Base-by-base conservation (phyloP, 2,113 vertebrate species). In the Casuarius casuarius region DNA sequence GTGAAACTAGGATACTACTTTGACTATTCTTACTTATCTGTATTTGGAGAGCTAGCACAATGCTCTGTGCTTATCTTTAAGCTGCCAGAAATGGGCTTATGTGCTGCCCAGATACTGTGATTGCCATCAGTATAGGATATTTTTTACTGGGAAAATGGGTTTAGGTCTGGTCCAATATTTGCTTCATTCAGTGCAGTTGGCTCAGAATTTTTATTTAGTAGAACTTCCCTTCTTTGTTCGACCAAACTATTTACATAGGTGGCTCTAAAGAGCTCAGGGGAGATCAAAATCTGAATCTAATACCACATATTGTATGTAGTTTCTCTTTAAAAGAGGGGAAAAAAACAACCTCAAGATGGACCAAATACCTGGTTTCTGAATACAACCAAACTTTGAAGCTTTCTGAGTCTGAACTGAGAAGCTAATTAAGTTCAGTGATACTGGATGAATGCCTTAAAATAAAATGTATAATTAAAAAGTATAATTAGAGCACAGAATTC, bases 141-240 rank as follows among this genome's bases (percentile, higher is more conserved):
- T 46, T 87, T 89, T 87, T 52, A 49, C 52, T 79, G 62, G 66
- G 82, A 73, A 94, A 92, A 94, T 89, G 15, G 2, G 21, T 92
- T 95, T 85, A 89, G 35, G 71, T 58, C 93, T 89, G 84, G 76
- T 87, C 71, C 81, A 80, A 9, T 85, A 62, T 93, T 92, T 96
- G 92, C 92, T 95, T 75, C 56, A 28, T 63, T 87, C 48, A 31
- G 14, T 66, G 78, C 79, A 90, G 38, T 20, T 96, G 92, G 91
- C 94, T 87, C 79, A 77, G 84, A 77, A 92, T 90, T 90, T 68
- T 88, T 78, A 67, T 96, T 93, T 88, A 90, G 82, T 51, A 77
- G 72, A 74, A 90, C 82, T 96, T 95, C 95, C 94, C 54, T 85
- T 88, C 90, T 95, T 94, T 97, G 93, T 96, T 93, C 71, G 76